Conservation (phyloP, 2,113 vertebrate genomes). For the Pelusios castaneus region DNA sequence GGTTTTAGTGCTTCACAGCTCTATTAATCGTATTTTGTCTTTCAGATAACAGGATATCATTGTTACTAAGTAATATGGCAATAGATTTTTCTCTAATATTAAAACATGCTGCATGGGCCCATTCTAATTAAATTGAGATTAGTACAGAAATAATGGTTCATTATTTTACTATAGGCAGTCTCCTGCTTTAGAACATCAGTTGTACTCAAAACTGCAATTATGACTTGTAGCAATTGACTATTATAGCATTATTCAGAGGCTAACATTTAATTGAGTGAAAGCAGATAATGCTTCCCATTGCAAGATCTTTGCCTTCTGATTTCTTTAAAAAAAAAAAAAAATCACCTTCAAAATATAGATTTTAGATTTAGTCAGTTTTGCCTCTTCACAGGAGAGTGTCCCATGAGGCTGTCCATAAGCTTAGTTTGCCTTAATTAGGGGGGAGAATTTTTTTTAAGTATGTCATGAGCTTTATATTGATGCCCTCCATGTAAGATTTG, state of each 20-base stretch:
- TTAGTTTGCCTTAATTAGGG: constrained; percentile 18
- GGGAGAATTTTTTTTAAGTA: neutral
- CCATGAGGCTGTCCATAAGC: constrained; percentile 2
- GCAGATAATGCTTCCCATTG: constrained; percentile 42
- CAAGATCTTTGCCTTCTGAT: constrained; percentile 62
- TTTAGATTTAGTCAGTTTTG: constrained; percentile 11
- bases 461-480: neutral
- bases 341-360: constrained; percentile 37
- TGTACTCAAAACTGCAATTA: constrained; percentile 60
- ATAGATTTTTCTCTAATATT: constrained; percentile 68
- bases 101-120: constrained; percentile 51
- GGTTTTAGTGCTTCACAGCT: constrained; percentile 18
- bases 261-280: constrained; percentile 62
- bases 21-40: constrained; percentile 66
- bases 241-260: constrained; percentile 64
- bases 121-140: constrained; percentile 70
- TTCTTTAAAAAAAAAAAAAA: constrained; percentile 56
- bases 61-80: constrained; percentile 61
- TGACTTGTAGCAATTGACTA: constrained; percentile 66
- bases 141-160: constrained; percentile 70
- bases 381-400: neutral
- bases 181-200: constrained; percentile 54
- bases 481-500: constrained; percentile 34
- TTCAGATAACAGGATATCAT: constrained; percentile 62
- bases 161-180: constrained; percentile 66